Conservation (phyloP, 2,113 vertebrate species). For the Neolamprologus modestus region DNA sequence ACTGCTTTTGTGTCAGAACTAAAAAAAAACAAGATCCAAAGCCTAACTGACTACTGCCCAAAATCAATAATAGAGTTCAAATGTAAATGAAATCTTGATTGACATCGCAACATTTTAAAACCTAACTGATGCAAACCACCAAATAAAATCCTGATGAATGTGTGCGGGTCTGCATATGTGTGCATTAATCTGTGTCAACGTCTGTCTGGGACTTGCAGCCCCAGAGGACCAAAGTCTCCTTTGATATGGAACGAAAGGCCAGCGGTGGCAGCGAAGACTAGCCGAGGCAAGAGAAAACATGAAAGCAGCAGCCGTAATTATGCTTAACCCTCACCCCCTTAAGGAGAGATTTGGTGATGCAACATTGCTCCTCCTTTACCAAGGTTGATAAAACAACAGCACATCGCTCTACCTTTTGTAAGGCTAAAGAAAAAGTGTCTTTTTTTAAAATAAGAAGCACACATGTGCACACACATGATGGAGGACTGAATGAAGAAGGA, state of each 20-base stretch:
- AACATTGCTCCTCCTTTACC: constrained; percentile 6
- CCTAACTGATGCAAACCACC: neutral
- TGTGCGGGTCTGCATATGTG: neutral
- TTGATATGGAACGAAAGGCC: constrained; percentile 43
- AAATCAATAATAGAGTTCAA: neutral
- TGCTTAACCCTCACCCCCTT: constrained; percentile 24
- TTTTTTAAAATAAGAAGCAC: neutral
- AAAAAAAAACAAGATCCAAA: neutral
- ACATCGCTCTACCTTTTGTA: neutral
- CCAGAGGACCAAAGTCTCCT: constrained; percentile 30
- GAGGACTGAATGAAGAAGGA: neutral
- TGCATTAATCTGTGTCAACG: neutral
- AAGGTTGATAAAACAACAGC: neutral
- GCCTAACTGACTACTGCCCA: neutral
- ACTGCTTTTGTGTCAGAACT: neutral
- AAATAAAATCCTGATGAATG: neutral
- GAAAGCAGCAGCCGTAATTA: constrained; percentile 43
- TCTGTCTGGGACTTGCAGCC: neutral
- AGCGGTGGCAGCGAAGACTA: neutral
- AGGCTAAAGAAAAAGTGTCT: neutral
- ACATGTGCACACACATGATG: neutral
- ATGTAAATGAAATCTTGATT: neutral
- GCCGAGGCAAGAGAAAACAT: constrained; percentile 23
- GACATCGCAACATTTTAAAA: neutral
- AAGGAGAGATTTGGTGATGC: constrained; percentile 41